These are phyloP conservation scores for Epinotia ramella DNA, from an alignment of 2,888 invertebrate genomes.

Conservation along the genomic window DNA sequence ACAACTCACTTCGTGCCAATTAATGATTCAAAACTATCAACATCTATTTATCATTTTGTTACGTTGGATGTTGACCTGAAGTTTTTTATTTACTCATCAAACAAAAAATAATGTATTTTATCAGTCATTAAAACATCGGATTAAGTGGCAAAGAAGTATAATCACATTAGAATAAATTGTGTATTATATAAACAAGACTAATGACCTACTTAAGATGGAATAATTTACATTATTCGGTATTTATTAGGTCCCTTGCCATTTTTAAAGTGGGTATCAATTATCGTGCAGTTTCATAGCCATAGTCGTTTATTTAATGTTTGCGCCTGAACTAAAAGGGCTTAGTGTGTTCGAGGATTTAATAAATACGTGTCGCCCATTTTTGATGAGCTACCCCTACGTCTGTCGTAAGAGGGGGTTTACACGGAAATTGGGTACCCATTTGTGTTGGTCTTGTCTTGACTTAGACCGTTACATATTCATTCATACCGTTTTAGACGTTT, in stretches of 20 bases:
- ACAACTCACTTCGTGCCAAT: constrained; percentile 1
- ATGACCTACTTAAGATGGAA: neutral
- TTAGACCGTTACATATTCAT: too few relatives aligned
- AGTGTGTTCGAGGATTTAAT: too few relatives aligned
- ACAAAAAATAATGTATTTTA: neutral
- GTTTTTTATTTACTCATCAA: too few relatives aligned
- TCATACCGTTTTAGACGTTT: too few relatives aligned
- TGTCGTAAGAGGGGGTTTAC: too few relatives aligned
- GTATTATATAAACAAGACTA: too few relatives aligned
- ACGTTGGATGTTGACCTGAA: neutral
- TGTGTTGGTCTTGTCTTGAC: too few relatives aligned
- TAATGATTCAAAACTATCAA: neutral
- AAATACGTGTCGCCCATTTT: too few relatives aligned
- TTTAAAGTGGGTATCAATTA: neutral
- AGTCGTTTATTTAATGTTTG: neutral
- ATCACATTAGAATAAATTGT: too few relatives aligned
- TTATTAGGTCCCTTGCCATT: neutral
- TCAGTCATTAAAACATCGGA: neutral
- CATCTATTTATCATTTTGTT: neutral
- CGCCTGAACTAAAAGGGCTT: neutral
- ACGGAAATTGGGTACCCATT: too few relatives aligned
- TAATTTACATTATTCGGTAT: neutral
- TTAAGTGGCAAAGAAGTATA: too few relatives aligned
- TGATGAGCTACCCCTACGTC: too few relatives aligned
- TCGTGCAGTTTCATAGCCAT: neutral